Conservation (phyloP, 1,140 invertebrate species). For the Lepidurus arcticus region DNA sequence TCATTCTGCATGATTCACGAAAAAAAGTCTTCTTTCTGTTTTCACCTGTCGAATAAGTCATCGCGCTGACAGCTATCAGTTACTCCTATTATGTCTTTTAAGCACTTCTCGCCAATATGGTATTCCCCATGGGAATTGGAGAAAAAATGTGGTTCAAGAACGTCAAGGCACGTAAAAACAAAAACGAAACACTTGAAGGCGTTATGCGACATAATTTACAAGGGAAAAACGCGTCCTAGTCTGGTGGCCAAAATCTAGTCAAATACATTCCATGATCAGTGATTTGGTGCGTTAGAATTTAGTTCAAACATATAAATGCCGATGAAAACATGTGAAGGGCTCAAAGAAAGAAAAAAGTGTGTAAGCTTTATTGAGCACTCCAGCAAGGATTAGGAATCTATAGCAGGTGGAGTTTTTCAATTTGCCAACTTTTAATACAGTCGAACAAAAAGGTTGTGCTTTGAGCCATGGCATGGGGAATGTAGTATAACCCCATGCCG, state of each 20-base stretch:
- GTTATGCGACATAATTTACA: background rate
- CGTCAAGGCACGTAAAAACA: background rate
- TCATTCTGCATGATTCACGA: conserved; percentile 12
- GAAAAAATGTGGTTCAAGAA: background rate
- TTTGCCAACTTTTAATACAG: background rate
- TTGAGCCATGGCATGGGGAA: background rate
- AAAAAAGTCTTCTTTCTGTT: conserved; percentile 19
- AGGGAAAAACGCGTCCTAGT: background rate
- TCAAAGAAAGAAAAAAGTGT: background rate
- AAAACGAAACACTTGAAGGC: background rate
- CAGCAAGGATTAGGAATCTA: background rate
- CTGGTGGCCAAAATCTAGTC: conserved; percentile 18
- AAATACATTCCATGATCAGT: conserved; percentile 7
- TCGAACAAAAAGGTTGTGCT: background rate
- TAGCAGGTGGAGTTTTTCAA: background rate
- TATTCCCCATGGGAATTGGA: conserved; percentile 18
- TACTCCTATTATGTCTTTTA: background rate
- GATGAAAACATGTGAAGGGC: background rate
- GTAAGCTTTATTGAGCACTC: background rate
- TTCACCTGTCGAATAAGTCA: background rate
- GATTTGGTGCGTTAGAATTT: background rate
- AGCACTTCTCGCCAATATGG: conserved; percentile 5
- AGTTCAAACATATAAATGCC: background rate
- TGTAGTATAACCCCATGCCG: background rate
- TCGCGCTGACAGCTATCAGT: background rate